Conservation (phyloP, 2,888 invertebrate species). For the Cremastinae sp. region DNA sequence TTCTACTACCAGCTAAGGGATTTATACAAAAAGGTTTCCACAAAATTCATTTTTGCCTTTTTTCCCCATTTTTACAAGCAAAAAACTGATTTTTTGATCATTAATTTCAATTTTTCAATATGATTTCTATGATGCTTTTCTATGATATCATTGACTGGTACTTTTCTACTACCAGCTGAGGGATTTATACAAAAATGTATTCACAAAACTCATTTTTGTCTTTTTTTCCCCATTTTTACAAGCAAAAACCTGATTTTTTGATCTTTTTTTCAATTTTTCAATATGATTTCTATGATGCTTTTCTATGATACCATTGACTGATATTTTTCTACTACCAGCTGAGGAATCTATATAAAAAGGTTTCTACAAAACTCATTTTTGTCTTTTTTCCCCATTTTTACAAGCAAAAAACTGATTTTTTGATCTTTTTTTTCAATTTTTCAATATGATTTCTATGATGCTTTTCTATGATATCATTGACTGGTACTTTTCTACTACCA, state of each 20-base stretch:
- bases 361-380: constrained; percentile 70
- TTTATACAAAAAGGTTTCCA: constrained; percentile 83
- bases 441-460: constrained; percentile 77
- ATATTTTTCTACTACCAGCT: constrained; percentile 92
- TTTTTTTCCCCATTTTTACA: too few relatives aligned
- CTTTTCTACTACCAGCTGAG: constrained; percentile 92
- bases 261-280: too few relatives aligned
- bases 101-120: too few relatives aligned
- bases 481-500: constrained; percentile 92
- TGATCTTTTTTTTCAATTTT: too few relatives aligned
- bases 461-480: constrained; percentile 93
- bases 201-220: too few relatives aligned
- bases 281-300: too few relatives aligned
- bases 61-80: neutral
- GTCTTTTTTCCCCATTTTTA: too few relatives aligned
- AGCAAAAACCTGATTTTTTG: too few relatives aligned
- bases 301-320: constrained; percentile 92
- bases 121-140: too few relatives aligned
- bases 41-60: too few relatives aligned
- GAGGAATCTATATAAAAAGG: constrained; percentile 84
- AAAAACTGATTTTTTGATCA: too few relatives aligned
- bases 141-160: constrained; percentile 92
- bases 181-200: constrained; percentile 84
- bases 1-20: constrained; percentile 91
- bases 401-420: constrained; percentile 4